phyloP scores from a whole-genome alignment of 2,888 invertebrate species.

The Cactoblastis cactorum region DNA sequence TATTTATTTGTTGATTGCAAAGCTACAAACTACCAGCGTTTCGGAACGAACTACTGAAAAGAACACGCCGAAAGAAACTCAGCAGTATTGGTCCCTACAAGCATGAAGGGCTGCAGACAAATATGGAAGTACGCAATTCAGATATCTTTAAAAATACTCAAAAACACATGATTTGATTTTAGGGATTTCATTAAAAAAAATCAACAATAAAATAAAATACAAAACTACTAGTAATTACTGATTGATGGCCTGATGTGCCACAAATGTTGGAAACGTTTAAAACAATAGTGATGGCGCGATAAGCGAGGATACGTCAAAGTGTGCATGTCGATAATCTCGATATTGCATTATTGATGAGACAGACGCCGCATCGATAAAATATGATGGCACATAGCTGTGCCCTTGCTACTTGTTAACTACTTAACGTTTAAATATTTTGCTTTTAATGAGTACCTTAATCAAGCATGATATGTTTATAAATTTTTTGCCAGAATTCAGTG shows the following conservation, averaged over 20 bases:
- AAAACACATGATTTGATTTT: neutral
- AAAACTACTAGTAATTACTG: constrained; percentile 37
- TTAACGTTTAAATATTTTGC: too few relatives aligned
- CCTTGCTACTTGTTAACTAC: constrained; percentile 24
- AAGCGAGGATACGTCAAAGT: constrained; percentile 60
- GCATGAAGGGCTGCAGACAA: too few relatives aligned
- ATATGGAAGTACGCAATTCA: too few relatives aligned
- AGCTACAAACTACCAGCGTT: too few relatives aligned
- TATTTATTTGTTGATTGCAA: too few relatives aligned
- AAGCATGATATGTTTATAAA: neutral
- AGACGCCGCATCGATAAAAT: constrained; percentile 57
- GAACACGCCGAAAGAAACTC: too few relatives aligned
- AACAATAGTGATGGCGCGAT: constrained; percentile 68
- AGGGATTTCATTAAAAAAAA: neutral
- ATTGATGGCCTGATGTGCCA: constrained; percentile 57
- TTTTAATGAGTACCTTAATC: too few relatives aligned
- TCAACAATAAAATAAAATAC: constrained; percentile 3
- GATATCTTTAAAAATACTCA: neutral
- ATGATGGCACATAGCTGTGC: constrained; percentile 69
- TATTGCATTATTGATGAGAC: constrained; percentile 43
- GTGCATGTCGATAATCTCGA: constrained; percentile 73
- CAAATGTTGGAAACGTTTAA: constrained; percentile 53
- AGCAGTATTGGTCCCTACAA: too few relatives aligned
- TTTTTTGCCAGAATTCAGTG: too few relatives aligned
- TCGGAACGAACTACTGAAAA: too few relatives aligned